Evolutionary conservation across 64 coral and sea anemone genomes (phyloP), one percentile per base, ranked within the genome.

Genomic region (Trachythela sp.): DNA sequence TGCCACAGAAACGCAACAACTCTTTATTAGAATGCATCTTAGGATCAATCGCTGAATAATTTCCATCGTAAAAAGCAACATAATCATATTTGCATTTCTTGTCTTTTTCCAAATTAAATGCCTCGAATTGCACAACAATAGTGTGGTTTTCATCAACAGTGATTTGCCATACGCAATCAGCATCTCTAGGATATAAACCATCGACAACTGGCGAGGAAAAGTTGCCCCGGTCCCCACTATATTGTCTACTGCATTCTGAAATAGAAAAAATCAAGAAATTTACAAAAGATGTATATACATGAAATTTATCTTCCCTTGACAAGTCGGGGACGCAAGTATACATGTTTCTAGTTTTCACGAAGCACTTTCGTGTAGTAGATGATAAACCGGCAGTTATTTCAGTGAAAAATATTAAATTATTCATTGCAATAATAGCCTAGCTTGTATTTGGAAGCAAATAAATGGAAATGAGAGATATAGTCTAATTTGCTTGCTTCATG

Each of bases 1-100:
- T 80, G 37, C 75, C 37, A 39, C 75, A 80, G 32, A 80, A 80
- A 80, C 75, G 75, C 26, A 80, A 4, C 75, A 80, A 80, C 75
- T 80, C 75, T 13, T 35, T 80, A 30, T 18, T 35, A 0, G 7
- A 15, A 22, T 2, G 7, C 8, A 10, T 18, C 15, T 35, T 30
- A 29, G 68, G 68, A n/a, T n/a, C n/a, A n/a, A n/a, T 45, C 13
- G 13, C 37, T 6, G 75, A 37, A 17, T 13, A 13, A 37, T 35
- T 22, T 37, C 75, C 75, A 35, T 80, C 75, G 9, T 80, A 39
- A 30, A 80, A 80, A 37, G 75, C 75, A 14, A 80, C 75, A 22
- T 6, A 80, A 30, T 80, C 75, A 39, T 37, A 80, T 0, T 80
- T 80, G 75, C 75, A 80, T 80, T 39, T 80, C 37, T 80, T 80